A percentile compares a stretch with the other conserved stretches of the same genome.
phyloP scores from a whole-genome alignment of 2,888 invertebrate genomes.

The Trachelus iudaicus region DNA sequence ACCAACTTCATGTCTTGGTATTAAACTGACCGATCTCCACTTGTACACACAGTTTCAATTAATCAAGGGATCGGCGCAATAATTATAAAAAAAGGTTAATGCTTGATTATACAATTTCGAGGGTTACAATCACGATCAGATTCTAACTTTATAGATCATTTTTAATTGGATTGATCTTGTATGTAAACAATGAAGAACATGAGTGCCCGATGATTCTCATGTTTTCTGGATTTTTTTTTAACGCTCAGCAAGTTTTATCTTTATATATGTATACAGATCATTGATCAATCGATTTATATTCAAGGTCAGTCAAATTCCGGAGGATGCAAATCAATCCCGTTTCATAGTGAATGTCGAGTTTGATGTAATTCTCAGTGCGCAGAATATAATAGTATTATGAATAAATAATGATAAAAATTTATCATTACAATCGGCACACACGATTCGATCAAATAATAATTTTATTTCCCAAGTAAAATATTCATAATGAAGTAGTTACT shows the following conservation, averaged over 20 bases:
- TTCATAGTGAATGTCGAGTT: background rate
- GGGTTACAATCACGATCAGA: background rate
- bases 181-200: background rate
- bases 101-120: too few species aligned
- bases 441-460: background rate
- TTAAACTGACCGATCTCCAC: background rate
- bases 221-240: too few species aligned
- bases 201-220: too few species aligned
- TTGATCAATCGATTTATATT: background rate
- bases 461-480: background rate
- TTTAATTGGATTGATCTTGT: background rate
- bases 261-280: background rate
- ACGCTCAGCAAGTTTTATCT: too few species aligned
- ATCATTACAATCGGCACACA: background rate
- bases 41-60: background rate
- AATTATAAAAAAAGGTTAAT: too few species aligned
- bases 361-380: background rate
- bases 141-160: background rate
- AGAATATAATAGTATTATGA: background rate
- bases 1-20: background rate
- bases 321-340: background rate
- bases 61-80: background rate
- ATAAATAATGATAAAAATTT: background rate
- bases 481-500: background rate
- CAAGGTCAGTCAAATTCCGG: background rate